phyloP scores from a whole-genome alignment of 2,113 vertebrate species.

The Morone saxatilis region DNA sequence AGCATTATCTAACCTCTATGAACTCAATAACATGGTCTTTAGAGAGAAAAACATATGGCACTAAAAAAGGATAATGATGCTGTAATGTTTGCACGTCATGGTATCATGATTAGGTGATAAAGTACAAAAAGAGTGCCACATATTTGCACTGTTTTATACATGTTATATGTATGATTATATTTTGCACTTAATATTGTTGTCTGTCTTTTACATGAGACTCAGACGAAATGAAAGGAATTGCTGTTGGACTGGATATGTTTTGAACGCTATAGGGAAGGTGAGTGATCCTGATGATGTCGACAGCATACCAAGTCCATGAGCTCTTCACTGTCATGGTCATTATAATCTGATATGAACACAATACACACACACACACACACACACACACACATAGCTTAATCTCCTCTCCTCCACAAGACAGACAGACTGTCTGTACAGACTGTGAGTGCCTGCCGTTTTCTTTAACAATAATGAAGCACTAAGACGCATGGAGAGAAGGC shows the following conservation, averaged over 20 bases:
- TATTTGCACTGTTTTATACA: not conserved
- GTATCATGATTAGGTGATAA: not conserved
- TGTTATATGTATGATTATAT: not conserved
- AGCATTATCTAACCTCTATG: slow-evolving; percentile 64
- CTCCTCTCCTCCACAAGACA: slow-evolving; percentile 43
- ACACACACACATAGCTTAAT: slow-evolving; percentile 54
- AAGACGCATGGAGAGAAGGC: slow-evolving; percentile 60
- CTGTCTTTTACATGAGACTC: not conserved
- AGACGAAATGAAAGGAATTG: not conserved
- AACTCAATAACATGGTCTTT: slow-evolving; percentile 52
- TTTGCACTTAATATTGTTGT: not conserved
- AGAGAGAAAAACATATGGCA: not conserved
- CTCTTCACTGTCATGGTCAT: slow-evolving; percentile 5
- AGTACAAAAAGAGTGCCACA: not conserved
- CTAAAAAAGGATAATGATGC: not conserved
- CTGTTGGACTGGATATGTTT: not conserved
- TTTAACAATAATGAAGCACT: slow-evolving; percentile 49
- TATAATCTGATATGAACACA: slow-evolving; percentile 56
- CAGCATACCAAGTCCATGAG: slow-evolving; percentile 36
- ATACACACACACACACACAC: slow-evolving; percentile 46
- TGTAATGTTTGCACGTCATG: slow-evolving; percentile 6
- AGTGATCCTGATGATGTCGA: slow-evolving; percentile 7
- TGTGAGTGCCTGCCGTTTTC: slow-evolving; percentile 45
- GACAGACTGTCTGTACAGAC: slow-evolving; percentile 52
- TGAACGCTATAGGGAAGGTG: not conserved